Conservation (phyloP, 2,113 vertebrate genomes). For the Columba janthina region DNA sequence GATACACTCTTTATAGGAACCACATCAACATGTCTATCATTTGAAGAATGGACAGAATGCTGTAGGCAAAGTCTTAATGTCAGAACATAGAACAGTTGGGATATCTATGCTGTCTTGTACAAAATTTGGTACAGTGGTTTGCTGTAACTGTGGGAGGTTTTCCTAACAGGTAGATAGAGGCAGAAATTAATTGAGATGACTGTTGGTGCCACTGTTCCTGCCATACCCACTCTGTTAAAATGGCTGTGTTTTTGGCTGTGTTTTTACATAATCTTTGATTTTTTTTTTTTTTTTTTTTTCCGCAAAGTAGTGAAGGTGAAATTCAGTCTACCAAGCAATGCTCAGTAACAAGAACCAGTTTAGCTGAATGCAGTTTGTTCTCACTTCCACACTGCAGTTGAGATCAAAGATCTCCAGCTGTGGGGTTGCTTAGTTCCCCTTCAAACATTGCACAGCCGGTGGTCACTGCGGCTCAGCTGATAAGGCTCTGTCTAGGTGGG, state of each 20-base stretch:
- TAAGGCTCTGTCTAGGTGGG: not conserved
- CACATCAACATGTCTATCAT: not conserved
- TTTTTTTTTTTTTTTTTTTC: not conserved
- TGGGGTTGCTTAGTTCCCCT: not conserved
- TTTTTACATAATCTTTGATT: not conserved
- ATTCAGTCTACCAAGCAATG: not conserved
- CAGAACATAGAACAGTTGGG: not conserved
- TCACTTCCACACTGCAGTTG: not conserved
- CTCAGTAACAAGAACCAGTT: not conserved
- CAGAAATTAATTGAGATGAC: not conserved
- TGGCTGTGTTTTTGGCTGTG: not conserved
- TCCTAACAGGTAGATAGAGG: not conserved
- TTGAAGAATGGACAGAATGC: not conserved
- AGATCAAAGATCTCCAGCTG: not conserved
- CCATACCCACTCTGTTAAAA: not conserved
- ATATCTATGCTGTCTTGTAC: not conserved
- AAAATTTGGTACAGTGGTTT: not conserved
- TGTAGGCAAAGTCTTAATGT: not conserved
- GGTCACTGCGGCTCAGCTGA: not conserved
- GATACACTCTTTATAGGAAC: not conserved
- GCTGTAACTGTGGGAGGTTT: not conserved
- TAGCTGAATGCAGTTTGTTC: not conserved
- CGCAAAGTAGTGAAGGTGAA: not conserved
- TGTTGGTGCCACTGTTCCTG: not conserved
- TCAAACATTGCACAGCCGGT: not conserved